Conservation (phyloP, 2,888 invertebrate species). For the Trachelus troglodyta region DNA sequence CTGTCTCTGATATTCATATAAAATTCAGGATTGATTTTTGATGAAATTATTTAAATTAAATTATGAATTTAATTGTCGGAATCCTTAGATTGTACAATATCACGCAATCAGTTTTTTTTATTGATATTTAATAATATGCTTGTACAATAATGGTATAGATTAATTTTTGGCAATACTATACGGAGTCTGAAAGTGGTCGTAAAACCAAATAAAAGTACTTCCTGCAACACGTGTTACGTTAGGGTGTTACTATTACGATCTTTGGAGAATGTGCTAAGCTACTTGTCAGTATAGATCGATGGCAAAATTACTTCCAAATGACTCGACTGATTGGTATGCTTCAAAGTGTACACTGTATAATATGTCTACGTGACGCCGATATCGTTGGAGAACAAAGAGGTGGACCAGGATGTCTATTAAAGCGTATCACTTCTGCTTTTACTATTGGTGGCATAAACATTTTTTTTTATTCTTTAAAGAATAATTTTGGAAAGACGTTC, state of each 20-base stretch:
- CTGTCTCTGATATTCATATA: not conserved
- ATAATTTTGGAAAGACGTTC: not conserved
- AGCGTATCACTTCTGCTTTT: not conserved
- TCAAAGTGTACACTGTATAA: not conserved
- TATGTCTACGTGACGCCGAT: not conserved
- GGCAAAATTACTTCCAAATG: slow-evolving; percentile 1
- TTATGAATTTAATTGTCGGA: not conserved
- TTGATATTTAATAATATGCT: not conserved
- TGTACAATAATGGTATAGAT: not conserved
- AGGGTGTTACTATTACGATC: not conserved
- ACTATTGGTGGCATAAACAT: not conserved
- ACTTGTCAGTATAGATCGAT: not conserved
- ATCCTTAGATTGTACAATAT: not conserved
- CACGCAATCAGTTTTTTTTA: not conserved
- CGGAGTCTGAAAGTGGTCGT: not conserved
- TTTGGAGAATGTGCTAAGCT: not conserved
- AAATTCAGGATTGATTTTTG: not conserved
- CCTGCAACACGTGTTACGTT: not conserved
- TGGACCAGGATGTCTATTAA: not conserved
- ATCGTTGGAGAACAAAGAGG: not conserved
- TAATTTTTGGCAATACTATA: not conserved
- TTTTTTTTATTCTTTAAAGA: not conserved
- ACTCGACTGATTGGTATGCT: slow-evolving; percentile 6
- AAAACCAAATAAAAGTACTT: not conserved
- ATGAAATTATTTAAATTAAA: not conserved